Evolutionary conservation across 2,797 vertebrate genomes (phyloP), one percentile per base, ranked within the genome.

Genomic region (Phataginus tricuspis): DNA sequence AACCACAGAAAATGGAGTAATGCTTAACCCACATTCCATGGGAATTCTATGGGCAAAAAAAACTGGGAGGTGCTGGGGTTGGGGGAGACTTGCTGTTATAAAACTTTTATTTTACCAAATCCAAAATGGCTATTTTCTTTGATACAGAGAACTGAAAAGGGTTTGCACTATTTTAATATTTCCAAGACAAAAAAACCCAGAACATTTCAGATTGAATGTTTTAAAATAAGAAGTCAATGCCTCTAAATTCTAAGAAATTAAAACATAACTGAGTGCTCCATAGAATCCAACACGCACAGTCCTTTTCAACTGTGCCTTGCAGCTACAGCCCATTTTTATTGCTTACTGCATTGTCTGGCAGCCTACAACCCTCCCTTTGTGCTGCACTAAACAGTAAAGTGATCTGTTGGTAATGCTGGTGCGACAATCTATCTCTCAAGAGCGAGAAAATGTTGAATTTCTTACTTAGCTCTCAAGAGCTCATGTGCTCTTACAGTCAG

Each of bases 381-480:
- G 37, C 53, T 72, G 18, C 59, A 86, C 61, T 86, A 75, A 92
- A 94, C 96, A 23, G 64, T 96, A 92, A 98, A 96, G 88, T 93
- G 64, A 51, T 42, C 64, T 93, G 75, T 97, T 96, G 97, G 90
- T 75, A 85, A 94, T 88, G 88, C 42, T 37, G 23, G 23, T 63
- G 16, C 34, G 93, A 77, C 53, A 96, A 94, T 92, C 83, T 80
- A 94, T 95, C 96, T 97, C 97, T 96, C 88, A 74, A 49, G 87
- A 97, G 69, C 39, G 96, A 21, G 6, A 71, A 49, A 97, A 42
- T 42, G 66, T 59, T 97, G 72, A 87, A 83, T 87, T 94, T 96
- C 91, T 91, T 95, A 14, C 75, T 14, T 93, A 80, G 42, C 64
- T 96, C 75, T 93, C 91, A 93, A 63, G 13, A 80, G 59, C 90